A percentile compares a stretch with the other conserved stretches of the same genome.
phyloP scores from a whole-genome alignment of 2,113 vertebrate species.

The Cyrtonyx montezumae region DNA sequence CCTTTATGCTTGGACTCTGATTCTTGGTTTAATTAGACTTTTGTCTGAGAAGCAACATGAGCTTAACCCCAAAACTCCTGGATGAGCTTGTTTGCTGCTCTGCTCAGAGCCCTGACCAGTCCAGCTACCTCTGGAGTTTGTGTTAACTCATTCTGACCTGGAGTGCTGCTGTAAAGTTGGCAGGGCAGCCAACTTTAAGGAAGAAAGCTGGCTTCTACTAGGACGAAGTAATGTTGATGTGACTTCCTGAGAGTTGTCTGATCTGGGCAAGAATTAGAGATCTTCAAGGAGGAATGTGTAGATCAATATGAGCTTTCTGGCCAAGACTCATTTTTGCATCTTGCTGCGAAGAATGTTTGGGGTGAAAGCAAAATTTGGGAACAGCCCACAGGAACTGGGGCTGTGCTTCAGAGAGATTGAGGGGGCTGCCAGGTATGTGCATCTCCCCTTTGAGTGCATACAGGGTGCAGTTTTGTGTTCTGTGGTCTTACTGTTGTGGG shows the following conservation, averaged over 20 bases:
- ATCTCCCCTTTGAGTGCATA: not conserved
- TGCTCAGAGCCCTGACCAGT: accelerated
- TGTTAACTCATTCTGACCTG: accelerated
- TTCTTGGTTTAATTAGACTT: accelerated
- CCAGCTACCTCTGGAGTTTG: accelerated
- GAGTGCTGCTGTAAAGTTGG: not conserved
- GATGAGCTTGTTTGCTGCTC: not conserved
- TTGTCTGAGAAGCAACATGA: not conserved
- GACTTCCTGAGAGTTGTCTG: not conserved
- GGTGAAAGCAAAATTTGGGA: not conserved
- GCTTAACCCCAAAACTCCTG: not conserved
- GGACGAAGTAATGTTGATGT: not conserved
- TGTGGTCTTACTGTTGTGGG: not conserved
- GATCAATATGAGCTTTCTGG: not conserved
- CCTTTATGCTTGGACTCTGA: not conserved
- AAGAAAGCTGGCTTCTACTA: not conserved
- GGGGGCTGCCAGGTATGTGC: not conserved
- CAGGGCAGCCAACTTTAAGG: not conserved
- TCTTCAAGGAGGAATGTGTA: not conserved
- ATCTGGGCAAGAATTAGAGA: not conserved
- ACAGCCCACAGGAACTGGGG: not conserved
- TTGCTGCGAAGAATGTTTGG: not conserved
- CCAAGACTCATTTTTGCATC: not conserved
- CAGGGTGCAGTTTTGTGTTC: not conserved
- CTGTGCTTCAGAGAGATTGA: too few relatives aligned